Base-by-base conservation (phyloP, 2,888 invertebrate genomes). In the Ornithoptera alexandrae region DNA sequence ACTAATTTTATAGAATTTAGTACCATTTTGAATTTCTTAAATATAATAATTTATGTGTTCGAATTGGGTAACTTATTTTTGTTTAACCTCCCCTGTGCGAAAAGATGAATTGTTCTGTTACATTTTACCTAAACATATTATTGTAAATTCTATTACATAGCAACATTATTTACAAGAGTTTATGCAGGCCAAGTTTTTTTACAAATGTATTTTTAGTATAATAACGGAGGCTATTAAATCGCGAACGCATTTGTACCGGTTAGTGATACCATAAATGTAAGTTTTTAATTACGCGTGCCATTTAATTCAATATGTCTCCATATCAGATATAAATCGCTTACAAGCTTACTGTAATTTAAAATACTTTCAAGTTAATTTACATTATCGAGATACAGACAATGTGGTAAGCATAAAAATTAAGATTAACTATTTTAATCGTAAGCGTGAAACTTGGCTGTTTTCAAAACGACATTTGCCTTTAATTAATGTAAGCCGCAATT, bases 401-500 rank as follows among this genome's bases (percentile, higher is more conserved):
- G 66, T 22, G 62, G 59, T 50, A 39, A 36, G 58, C 46, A 65
- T 66, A 65, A 66, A 56, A 63, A 42, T 62, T 12, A 57, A 66
- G 62, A 62, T 62, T 70, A 63, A 70, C 70, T 53, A 67, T 67
- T 70, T 67, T 53, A 70, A 66, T 50, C 53, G 69, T n/a, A 62
- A 53, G 56, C 22, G 24, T 39, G 22, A 59, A 63, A 67, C 67
- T 60, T n/a, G 57, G 39, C 22, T 20, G 42, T 46, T 58, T 70
- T 57, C 50, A 60, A 58, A 63, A 56, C 56, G 20, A 61, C 67
- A 57, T 57, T 62, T 39, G 39, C 46, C 3, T 65, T 61, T 59
- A 71, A 66, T 68, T 20, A 58, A 71, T 56, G 66, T 36, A 65
- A 58, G 53, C 61, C 60, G 59, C 46, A 66, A 63, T 57, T 58